Conservation (phyloP, 2,113 vertebrate species). For the Clarias batrachus region DNA sequence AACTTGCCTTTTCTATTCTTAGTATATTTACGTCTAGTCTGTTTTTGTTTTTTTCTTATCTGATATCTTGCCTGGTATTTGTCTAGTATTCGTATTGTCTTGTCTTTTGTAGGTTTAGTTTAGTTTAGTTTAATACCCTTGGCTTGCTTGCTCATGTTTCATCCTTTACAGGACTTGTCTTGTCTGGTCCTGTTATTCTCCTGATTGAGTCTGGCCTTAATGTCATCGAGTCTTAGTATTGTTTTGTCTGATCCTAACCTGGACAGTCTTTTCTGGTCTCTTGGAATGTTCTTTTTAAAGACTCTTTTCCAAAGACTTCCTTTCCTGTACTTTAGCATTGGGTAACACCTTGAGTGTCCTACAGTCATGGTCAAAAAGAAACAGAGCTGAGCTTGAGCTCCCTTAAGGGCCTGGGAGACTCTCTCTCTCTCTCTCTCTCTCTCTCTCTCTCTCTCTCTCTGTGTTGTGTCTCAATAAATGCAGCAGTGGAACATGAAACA, state of each 20-base stretch:
- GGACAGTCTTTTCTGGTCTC: not conserved
- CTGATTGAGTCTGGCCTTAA: no score
- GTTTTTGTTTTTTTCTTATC: not conserved
- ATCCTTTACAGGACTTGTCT: not conserved
- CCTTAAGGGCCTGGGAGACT: constrained; percentile 22
- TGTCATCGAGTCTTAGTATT: not conserved
- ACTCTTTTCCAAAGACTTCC: not conserved
- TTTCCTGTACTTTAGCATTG: constrained; percentile 17
- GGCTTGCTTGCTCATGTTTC: not conserved
- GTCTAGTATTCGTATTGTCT: no score
- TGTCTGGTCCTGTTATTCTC: no score
- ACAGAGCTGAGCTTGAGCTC: constrained; percentile 22
- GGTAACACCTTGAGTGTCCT: constrained; percentile 15
- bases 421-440: no score
- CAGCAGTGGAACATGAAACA: constrained; percentile 27
- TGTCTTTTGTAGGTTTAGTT: not conserved
- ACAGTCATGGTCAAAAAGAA: constrained; percentile 34
- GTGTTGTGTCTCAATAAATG: constrained; percentile 28
- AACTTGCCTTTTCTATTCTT: not conserved
- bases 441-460: not conserved
- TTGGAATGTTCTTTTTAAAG: not conserved
- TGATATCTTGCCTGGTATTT: no score
- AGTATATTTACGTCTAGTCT: not conserved
- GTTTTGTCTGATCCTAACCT: no score
- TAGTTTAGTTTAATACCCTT: not conserved